phyloP scores from a whole-genome alignment of 1,140 invertebrate genomes.

The Glossosoma conforme region DNA sequence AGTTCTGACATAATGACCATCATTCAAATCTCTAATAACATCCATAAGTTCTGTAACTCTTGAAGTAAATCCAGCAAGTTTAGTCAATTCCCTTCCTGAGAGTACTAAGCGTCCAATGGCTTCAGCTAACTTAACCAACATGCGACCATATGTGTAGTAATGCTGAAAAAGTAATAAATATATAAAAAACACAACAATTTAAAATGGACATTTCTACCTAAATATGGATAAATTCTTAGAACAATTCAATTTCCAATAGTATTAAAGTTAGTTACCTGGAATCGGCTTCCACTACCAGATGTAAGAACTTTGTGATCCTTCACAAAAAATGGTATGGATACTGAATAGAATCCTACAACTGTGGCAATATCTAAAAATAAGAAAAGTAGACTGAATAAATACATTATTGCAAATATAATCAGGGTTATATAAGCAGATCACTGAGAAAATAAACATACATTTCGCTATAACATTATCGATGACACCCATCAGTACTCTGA shows the following conservation, averaged over 20 bases:
- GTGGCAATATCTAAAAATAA: constrained; percentile 79
- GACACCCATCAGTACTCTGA: constrained; percentile 89
- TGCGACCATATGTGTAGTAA: constrained; percentile 95
- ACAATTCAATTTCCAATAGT: background rate
- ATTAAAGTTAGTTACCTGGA: constrained; percentile 54
- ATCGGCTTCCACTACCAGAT: constrained; percentile 57
- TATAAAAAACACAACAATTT: background rate
- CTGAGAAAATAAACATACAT: constrained; percentile 61
- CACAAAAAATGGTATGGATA: constrained; percentile 89
- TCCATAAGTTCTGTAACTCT: constrained; percentile 85
- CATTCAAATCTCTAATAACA: constrained; percentile 83
- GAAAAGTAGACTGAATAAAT: constrained; percentile 17
- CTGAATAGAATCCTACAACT: constrained; percentile 90
- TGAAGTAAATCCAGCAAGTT: constrained; percentile 89
- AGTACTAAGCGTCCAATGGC: constrained; percentile 91
- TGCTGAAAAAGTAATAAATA: constrained; percentile 43
- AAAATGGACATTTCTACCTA: background rate
- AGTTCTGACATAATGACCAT: constrained; percentile 80
- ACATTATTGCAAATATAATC: background rate
- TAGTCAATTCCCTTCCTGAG: constrained; percentile 89
- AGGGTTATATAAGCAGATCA: background rate
- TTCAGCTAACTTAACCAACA: constrained; percentile 95
- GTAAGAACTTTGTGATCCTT: constrained; percentile 60
- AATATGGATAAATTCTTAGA: constrained; percentile 5
- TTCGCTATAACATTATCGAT: constrained; percentile 95